Percentiles rank a stretch among this genome's conserved stretches.
These are phyloP conservation scores for Plagodis dolabraria DNA, from an alignment of 2,888 invertebrate genomes.

Conservation along the genomic window DNA sequence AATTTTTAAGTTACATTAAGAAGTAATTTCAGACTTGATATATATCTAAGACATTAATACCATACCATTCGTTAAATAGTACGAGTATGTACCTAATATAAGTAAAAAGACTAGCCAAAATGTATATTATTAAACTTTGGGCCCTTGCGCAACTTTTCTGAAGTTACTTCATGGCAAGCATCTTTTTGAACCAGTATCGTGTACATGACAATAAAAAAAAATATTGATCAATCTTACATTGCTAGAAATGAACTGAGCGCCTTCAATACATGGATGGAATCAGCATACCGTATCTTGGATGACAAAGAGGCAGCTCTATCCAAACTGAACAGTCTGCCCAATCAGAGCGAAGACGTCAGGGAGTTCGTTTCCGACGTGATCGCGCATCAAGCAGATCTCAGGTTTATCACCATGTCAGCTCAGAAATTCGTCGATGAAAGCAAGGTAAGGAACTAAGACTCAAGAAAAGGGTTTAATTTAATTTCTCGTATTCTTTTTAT, in stretches of 20 bases:
- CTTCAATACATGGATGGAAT: conserved; percentile 94
- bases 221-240: no score
- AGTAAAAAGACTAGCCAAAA: no score
- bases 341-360: conserved; percentile 91
- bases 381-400: conserved; percentile 96
- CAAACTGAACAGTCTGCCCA: conserved; percentile 88
- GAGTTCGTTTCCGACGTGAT: conserved; percentile 97
- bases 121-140: no score
- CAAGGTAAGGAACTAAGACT: conserved; percentile 82
- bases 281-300: conserved; percentile 91
- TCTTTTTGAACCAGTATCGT: no score
- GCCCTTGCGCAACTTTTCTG: no score
- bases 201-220: no score
- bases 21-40: no score
- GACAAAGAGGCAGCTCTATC: conserved; percentile 94
- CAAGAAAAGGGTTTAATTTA: not conserved
- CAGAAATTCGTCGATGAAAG: conserved; percentile 98
- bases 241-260: conserved; percentile 90
- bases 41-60: no score
- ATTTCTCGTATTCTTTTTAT: conserved; percentile 35
- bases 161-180: no score
- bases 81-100: no score
- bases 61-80: no score
- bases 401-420: conserved; percentile 98
- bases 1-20: no score